A percentile compares a stretch with the other conserved stretches of the same genome.
phyloP scores from a whole-genome alignment of 2,797 vertebrate species.

The Crenuchus spilurus region DNA sequence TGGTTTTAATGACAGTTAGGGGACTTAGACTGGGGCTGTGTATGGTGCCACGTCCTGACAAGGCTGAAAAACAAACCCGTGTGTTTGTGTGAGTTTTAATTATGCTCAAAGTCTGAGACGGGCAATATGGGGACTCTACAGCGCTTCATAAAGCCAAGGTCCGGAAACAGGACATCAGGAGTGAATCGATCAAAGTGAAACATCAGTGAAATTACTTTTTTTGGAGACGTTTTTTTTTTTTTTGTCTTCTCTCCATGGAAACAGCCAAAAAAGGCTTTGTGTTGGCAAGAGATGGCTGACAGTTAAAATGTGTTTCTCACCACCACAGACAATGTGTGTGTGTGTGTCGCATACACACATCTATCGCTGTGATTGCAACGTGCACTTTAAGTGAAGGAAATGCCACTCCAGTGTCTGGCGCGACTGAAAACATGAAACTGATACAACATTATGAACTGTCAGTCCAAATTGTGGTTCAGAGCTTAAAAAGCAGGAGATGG shows the following conservation, averaged over 20 bases:
- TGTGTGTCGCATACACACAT: conserved; percentile 15
- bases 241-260: conserved; percentile 34
- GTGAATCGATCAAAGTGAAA: conserved; percentile 46
- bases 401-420: not conserved
- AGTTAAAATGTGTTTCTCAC: conserved; percentile 3
- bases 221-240: not conserved
- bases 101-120: conserved; percentile 26
- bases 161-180: conserved; percentile 44
- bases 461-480: not conserved
- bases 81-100: conserved; percentile 25
- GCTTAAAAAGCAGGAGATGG: not conserved
- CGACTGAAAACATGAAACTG: conserved; percentile 1
- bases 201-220: conserved; percentile 34
- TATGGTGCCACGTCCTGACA: not conserved
- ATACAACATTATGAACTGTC: conserved; percentile 1
- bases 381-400: conserved; percentile 11
- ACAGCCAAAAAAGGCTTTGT: conserved; percentile 33
- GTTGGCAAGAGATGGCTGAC: conserved; percentile 25
- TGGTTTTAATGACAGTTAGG: too few species aligned
- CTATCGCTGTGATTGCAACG: not conserved
- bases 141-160: conserved; percentile 40
- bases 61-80: not conserved
- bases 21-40: too few species aligned
- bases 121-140: conserved; percentile 8
- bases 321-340: not conserved